These are phyloP conservation scores for Charanyca ferruginea DNA, from an alignment of 2,888 invertebrate species.

Conservation along the genomic window DNA sequence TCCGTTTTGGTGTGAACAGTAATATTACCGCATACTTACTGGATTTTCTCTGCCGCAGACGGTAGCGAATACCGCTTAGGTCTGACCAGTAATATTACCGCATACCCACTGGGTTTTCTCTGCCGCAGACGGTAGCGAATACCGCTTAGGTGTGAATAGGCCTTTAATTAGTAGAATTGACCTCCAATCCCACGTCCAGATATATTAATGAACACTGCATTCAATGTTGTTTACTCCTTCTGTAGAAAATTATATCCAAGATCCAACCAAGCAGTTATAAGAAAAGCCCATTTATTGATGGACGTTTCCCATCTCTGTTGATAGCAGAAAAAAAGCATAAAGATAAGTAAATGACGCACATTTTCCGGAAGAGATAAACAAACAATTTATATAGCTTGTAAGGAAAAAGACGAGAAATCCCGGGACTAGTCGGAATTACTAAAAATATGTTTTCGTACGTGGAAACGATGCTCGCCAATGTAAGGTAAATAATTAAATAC, in stretches of 20 bases:
- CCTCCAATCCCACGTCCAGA: too few species aligned
- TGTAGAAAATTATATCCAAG: not conserved
- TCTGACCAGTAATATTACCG: too few species aligned
- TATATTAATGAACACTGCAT: not conserved
- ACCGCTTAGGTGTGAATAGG: too few species aligned
- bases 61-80: too few species aligned
- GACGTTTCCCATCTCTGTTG: not conserved
- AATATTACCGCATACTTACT: too few species aligned
- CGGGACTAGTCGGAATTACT: slow-evolving; percentile 53
- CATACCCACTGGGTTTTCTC: too few species aligned
- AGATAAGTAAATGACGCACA: slow-evolving; percentile 26
- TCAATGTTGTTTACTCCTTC: not conserved
- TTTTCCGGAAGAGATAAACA: slow-evolving; percentile 55
- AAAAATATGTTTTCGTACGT: slow-evolving; percentile 63
- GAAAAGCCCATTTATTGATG: not conserved
- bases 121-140: too few species aligned
- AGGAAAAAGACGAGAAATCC: slow-evolving; percentile 57
- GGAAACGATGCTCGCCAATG: slow-evolving; percentile 42
- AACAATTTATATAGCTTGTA: slow-evolving; percentile 31
- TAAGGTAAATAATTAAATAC: slow-evolving; percentile 40
- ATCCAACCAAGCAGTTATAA: not conserved
- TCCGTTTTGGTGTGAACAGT: too few species aligned
- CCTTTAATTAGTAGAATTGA: too few species aligned
- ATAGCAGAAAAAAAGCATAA: not conserved
- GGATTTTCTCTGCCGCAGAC: too few species aligned